Evolutionary conservation across 2,797 vertebrate species (phyloP).

Genomic region (Loriculus beryllinus): DNA sequence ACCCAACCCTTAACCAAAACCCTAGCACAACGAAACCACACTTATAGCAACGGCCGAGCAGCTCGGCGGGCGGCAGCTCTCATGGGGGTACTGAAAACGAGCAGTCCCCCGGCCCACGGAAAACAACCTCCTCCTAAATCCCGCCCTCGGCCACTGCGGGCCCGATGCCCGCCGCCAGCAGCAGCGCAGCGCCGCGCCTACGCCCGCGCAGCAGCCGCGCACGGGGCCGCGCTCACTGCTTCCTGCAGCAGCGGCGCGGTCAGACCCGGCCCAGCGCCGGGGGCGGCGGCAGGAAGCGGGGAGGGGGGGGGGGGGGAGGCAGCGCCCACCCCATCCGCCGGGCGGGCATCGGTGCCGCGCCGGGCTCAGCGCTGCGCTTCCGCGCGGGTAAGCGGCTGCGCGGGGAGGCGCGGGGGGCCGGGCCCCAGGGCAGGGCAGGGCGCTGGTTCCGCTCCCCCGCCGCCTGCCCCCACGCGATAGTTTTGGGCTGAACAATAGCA

Average conservation of each 20-base stretch:
- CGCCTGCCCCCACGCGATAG: fast-evolving
- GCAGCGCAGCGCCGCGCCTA: not conserved
- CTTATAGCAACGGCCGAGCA: not conserved
- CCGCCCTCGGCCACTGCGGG: not conserved
- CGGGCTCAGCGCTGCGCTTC: not conserved
- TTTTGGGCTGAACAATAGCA: slow-evolving; percentile 2
- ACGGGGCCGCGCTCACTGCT: not conserved
- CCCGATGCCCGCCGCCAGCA: not conserved
- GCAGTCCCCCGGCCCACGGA: not conserved
- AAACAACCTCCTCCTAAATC: not conserved
- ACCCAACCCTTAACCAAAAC: not conserved
- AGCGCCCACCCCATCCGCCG: slow-evolving; percentile 36
- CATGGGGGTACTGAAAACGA: fast-evolving
- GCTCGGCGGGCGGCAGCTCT: not conserved
- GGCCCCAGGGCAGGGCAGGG: not conserved
- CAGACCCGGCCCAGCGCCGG: not conserved
- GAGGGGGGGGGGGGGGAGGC: not conserved
- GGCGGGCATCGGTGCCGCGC: not conserved
- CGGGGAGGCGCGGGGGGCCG: not conserved
- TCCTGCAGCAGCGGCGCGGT: too few relatives aligned
- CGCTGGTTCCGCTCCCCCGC: not conserved
- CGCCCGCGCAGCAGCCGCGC: not conserved
- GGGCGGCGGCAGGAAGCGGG: not conserved
- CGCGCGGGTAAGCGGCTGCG: slow-evolving; percentile 9
- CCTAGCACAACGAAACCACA: fast-evolving